Evolutionary conservation across 2,113 vertebrate genomes (phyloP), one percentile per base, ranked within the genome.

Genomic region (Heliornis fulica): DNA sequence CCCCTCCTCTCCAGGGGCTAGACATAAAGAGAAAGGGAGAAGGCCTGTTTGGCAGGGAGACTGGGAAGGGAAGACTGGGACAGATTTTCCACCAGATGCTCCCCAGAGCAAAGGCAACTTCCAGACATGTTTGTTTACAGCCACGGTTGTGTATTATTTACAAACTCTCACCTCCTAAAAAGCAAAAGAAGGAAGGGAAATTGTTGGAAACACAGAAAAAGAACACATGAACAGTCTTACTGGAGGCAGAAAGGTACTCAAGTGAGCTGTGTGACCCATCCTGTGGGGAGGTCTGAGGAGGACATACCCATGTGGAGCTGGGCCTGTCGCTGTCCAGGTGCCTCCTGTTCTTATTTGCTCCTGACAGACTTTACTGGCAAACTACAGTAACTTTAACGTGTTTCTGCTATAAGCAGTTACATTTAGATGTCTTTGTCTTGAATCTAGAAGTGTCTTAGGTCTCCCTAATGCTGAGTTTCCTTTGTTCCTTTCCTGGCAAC

Each of bases 251-350:
- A 50, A 51, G 28, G 5, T 46, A 11, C 10, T 57, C 38, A 11
- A 74, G 36, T 29, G 29, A 31, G 32, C 8, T 68, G 4, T 0
- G 1, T 69, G 40, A 69, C 5, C n/a, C 25, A 31, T 66, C 8
- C 22, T 54, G 38, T 36, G 34, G 59, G 11, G 26, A 51, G 3
- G 15, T 74, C 17, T 70, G 76, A 87, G 45, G 68, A 48, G n/a
- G 36, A 40, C 12, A 4, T 56, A 43, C 1, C n/a, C 14, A 4
- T 0, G 0, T 31, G 16, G 45, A 80, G 18, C 31, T 31, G 46
- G 19, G 22, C 41, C 32, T 66, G 4, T 23, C 83, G 48, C 36
- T 59, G 25, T 54, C 29, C 6, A 7, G 31, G n/a, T 63, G n/a
- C 29, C 25, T 90, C 29, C 21, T 64, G 29, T 31, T 94, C 41